Conservation (phyloP, 2,113 vertebrate genomes). For the Pelecanus crispus region DNA sequence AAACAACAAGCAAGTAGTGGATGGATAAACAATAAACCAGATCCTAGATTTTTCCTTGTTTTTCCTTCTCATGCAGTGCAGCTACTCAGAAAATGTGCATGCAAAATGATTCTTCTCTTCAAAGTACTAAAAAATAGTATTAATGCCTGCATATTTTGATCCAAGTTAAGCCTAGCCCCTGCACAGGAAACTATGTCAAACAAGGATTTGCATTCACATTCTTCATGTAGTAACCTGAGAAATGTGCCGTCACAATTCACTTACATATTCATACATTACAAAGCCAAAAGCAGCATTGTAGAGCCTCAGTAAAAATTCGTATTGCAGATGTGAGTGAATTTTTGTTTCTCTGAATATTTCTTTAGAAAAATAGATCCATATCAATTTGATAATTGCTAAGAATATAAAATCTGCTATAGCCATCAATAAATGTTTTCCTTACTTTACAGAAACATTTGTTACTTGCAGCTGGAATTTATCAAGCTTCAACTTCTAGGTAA, state of each 20-base stretch:
- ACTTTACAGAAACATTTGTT: background rate
- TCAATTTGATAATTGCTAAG: background rate
- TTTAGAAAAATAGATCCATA: background rate
- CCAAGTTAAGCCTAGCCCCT: background rate
- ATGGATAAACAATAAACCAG: background rate
- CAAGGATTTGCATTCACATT: background rate
- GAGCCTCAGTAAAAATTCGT: background rate
- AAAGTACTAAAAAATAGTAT: background rate
- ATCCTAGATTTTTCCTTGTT: background rate
- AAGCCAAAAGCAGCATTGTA: background rate
- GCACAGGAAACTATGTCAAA: background rate
- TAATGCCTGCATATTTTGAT: background rate
- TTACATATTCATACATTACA: background rate
- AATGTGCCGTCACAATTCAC: background rate
- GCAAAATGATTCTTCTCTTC: background rate
- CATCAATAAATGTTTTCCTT: background rate
- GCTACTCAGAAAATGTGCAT: background rate
- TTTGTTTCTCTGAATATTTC: background rate
- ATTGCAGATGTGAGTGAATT: background rate
- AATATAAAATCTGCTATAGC: background rate
- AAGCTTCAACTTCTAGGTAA: background rate
- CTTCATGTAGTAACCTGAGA: background rate
- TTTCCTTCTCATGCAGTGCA: background rate
- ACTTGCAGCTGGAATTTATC: background rate
- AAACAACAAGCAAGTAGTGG: background rate